Evolutionary conservation across 2,113 vertebrate genomes (phyloP), one percentile per base, ranked within the genome.

Genomic region (Bos indicus): DNA sequence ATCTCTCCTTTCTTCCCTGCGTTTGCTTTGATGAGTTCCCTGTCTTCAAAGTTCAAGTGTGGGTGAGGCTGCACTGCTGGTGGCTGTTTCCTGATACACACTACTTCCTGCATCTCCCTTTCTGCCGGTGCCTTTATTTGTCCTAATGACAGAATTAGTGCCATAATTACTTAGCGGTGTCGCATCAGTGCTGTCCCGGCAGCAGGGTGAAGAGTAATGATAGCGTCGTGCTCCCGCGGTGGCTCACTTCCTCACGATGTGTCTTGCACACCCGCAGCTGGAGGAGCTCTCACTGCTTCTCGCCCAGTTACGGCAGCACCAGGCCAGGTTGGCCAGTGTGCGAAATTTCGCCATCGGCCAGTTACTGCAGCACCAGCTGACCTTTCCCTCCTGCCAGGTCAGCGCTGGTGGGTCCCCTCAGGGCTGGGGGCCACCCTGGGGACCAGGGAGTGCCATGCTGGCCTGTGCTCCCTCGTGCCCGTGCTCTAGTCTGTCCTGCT

Each of bases 221-320:
- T 48, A 78, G 89, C 51, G 87, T 74, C 12, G 4, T 91, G 97
- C 97, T 98, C 97, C 98, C 97, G 92, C 36, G 74, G 98, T 98
- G 98, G 98, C 99, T 99, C 98, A 99, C 98, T 97, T 99, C 99
- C 98, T 99, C 93, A 98, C 97, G 98, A 98, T 99, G 98, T 99
- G 98, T 98, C 99, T 74, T 99, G 98, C 99, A 98, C 98, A 98
- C 98, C 99, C 99, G 97, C 99, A 99, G 99, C 99, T 99, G 92
- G 99, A 99, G 99, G 99, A 99, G 99, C 99, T 99, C 99, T 99
- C 99, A 93, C 99, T 99, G 99, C 99, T 99, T 98, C 99, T 99
- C 99, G 99, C 99, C 99, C 99, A 99, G 99, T 99, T 99, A 98
- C 99, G 99, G 99, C 99, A 99, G 99, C 99, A 99, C 99, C 99